These are phyloP conservation scores for Drosophila melanica DNA, from an alignment of 1,140 invertebrate genomes.

Conservation along the genomic window DNA sequence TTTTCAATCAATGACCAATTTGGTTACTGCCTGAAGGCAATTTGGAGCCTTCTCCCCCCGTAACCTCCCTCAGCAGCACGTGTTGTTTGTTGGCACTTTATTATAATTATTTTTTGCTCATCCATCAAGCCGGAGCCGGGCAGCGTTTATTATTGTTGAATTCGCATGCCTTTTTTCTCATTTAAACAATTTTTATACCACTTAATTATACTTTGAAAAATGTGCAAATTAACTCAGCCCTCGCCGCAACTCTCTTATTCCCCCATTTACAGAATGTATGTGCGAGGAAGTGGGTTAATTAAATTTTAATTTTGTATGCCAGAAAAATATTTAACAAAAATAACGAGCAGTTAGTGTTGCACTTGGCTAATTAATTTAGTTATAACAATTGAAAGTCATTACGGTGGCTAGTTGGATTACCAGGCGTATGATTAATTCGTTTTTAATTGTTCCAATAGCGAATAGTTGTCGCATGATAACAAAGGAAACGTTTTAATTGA, in stretches of 20 bases:
- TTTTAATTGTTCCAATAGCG: slow-evolving; percentile 15
- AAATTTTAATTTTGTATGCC: slow-evolving; percentile 63
- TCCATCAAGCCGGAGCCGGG: slow-evolving; percentile 44
- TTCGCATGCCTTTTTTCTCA: slow-evolving; percentile 23
- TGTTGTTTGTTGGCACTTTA: slow-evolving; percentile 59
- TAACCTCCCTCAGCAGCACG: slow-evolving; percentile 33
- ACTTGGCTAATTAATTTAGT: slow-evolving; percentile 61
- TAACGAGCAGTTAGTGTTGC: slow-evolving; percentile 40
- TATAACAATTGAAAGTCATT: slow-evolving; percentile 13
- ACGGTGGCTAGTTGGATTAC: background rate
- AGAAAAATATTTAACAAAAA: slow-evolving; percentile 67
- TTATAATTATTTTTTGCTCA: slow-evolving; percentile 62
- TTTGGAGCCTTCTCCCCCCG: background rate
- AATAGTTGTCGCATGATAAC: too few species aligned
- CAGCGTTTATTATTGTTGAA: slow-evolving; percentile 35
- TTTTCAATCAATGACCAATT: slow-evolving; percentile 58
- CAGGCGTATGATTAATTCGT: slow-evolving; percentile 16
- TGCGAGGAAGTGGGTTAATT: slow-evolving; percentile 48
- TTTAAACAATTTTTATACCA: slow-evolving; percentile 61
- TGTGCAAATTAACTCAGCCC: slow-evolving; percentile 37
- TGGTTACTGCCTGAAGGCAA: slow-evolving; percentile 1
- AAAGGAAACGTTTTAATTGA: too few species aligned
- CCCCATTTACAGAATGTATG: slow-evolving; percentile 4
- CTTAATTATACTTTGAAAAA: slow-evolving; percentile 75
- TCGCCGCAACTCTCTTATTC: background rate